Evolutionary conservation across 2,888 invertebrate species (phyloP).

Genomic region (Anoplius nigerrimus): DNA sequence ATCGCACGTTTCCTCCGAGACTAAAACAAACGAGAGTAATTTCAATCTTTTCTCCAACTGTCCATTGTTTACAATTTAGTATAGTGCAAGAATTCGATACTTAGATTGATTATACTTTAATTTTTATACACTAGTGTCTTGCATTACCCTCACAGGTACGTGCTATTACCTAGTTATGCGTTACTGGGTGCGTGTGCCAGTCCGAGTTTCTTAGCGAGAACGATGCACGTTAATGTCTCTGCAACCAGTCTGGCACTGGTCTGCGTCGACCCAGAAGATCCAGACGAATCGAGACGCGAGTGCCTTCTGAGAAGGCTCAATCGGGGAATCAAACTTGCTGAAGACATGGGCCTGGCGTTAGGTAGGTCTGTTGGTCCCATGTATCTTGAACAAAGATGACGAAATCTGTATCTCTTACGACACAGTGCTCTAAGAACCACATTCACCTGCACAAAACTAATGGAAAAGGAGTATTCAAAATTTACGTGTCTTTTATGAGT

Average conservation of each 20-base stretch:
- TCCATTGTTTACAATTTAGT: no score
- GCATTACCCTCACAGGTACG: constrained; percentile 57
- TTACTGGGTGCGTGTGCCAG: constrained; percentile 64
- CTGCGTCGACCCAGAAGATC: constrained; percentile 69
- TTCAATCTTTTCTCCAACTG: no score
- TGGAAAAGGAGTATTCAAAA: no score
- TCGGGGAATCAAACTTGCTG: constrained; percentile 68
- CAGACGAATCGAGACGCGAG: constrained; percentile 69
- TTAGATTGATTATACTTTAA: no score
- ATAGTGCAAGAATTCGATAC: no score
- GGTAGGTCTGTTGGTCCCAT: constrained; percentile 42
- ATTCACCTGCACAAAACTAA: no score
- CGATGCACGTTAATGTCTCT: constrained; percentile 66
- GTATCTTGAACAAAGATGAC: no score
- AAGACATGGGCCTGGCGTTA: constrained; percentile 70
- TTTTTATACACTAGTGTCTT: not conserved
- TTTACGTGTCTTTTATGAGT: no score
- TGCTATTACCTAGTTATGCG: constrained; percentile 68
- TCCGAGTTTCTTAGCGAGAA: constrained; percentile 67
- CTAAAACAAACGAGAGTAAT: no score
- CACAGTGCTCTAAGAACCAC: no score
- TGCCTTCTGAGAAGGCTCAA: constrained; percentile 69
- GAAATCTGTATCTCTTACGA: no score
- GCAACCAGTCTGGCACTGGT: constrained; percentile 68
- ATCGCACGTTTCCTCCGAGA: no score